phyloP scores from a whole-genome alignment of 2,888 invertebrate genomes.

The Diachrysia chrysitis region DNA sequence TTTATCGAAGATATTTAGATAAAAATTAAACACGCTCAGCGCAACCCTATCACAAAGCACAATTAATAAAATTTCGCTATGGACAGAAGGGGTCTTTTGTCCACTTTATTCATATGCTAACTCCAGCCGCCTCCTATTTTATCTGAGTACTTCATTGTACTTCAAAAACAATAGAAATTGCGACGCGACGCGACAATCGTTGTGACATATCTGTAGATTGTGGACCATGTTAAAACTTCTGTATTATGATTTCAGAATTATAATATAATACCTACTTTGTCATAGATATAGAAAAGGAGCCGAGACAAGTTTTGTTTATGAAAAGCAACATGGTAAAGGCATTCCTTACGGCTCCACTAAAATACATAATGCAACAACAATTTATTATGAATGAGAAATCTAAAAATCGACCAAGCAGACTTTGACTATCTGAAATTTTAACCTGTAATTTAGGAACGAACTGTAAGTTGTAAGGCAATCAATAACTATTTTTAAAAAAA shows the following conservation, averaged over 20 bases:
- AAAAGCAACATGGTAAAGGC: no score
- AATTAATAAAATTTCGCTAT: constrained; percentile 83
- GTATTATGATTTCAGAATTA: constrained; percentile 19
- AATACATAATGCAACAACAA: no score
- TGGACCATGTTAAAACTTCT: constrained; percentile 34
- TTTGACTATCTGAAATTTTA: no score
- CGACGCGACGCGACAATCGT: constrained; percentile 59
- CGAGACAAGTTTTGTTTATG: neutral
- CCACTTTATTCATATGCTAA: constrained; percentile 87
- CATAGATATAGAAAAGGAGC: neutral
- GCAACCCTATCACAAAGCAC: constrained; percentile 61
- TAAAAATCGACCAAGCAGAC: no score
- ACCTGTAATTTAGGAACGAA: no score
- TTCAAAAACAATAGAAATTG: constrained; percentile 79
- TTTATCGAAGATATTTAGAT: constrained; percentile 33
- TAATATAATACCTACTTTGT: neutral
- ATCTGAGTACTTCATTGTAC: constrained; percentile 77
- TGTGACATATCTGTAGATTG: constrained; percentile 47
- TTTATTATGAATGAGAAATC: no score
- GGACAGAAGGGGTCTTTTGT: constrained; percentile 80
- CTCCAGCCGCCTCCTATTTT: constrained; percentile 77
- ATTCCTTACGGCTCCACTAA: no score
- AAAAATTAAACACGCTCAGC: constrained; percentile 43
- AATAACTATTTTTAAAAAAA: no score
- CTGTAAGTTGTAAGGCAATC: no score